Conservation (phyloP, 2,888 invertebrate genomes). For the Mycalesis mineus region DNA sequence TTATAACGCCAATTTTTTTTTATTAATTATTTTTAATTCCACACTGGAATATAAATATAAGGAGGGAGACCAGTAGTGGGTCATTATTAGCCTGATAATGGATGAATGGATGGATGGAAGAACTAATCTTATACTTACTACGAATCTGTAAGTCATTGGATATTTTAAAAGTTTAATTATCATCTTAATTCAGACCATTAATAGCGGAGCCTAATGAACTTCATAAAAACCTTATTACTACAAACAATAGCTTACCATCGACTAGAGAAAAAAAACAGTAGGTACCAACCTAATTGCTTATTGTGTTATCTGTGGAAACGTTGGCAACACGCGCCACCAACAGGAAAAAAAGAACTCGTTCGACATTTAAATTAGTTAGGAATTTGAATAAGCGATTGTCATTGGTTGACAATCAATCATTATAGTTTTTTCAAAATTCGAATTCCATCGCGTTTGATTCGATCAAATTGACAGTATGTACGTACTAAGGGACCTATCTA, state of each 20-base stretch:
- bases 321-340: constrained; percentile 51
- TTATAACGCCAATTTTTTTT: too few relatives aligned
- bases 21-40: too few relatives aligned
- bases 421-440: constrained; percentile 69
- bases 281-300: constrained; percentile 49
- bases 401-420: constrained; percentile 76
- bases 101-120: too few relatives aligned
- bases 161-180: too few relatives aligned
- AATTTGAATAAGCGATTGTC: constrained; percentile 74
- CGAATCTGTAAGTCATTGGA: too few relatives aligned
- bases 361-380: constrained; percentile 67
- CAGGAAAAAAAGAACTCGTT: constrained; percentile 68
- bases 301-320: constrained; percentile 59
- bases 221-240: constrained; percentile 21
- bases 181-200: background rate
- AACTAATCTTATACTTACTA: too few relatives aligned
- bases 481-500: constrained; percentile 19
- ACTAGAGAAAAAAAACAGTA: constrained; percentile 10
- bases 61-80: too few relatives aligned
- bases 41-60: too few relatives aligned
- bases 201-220: constrained; percentile 21
- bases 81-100: too few relatives aligned
- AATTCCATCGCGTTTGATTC: constrained; percentile 63
- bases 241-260: constrained; percentile 19
- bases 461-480: constrained; percentile 41